A percentile compares a stretch with the other conserved stretches of the same genome.
These are phyloP conservation scores for Cygnus buccinator DNA, from an alignment of 2,113 vertebrate genomes.

Conservation along the genomic window DNA sequence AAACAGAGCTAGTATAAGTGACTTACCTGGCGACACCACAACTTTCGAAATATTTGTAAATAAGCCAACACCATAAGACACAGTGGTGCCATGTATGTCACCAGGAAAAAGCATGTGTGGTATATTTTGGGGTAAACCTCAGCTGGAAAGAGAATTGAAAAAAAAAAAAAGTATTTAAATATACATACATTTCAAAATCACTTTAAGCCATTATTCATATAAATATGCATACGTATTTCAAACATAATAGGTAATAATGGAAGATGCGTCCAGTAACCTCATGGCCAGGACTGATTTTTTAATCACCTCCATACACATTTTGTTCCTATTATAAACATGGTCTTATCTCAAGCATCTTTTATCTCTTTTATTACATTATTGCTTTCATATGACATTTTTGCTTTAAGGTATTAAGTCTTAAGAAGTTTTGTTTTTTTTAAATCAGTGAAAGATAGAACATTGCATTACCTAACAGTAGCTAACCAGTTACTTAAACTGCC, in stretches of 20 bases:
- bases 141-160: conserved; percentile 79
- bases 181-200: background rate
- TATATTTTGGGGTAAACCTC: conserved; percentile 94
- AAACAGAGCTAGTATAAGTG: background rate
- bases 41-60: conserved; percentile 95
- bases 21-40: conserved; percentile 95
- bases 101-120: conserved; percentile 94
- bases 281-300: background rate
- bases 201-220: background rate
- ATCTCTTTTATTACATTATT: background rate
- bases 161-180: background rate
- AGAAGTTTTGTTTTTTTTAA: background rate
- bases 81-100: conserved; percentile 93
- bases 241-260: background rate
- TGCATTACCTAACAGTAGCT: background rate
- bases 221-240: background rate
- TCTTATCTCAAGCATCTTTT: background rate
- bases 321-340: background rate
- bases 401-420: background rate
- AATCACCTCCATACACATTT: background rate
- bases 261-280: background rate
- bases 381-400: background rate
- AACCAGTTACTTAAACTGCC: background rate
- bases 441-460: background rate
- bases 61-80: conserved; percentile 98